These are phyloP conservation scores for Zygaena filipendulae DNA, from an alignment of 2,888 invertebrate species.

Conservation along the genomic window DNA sequence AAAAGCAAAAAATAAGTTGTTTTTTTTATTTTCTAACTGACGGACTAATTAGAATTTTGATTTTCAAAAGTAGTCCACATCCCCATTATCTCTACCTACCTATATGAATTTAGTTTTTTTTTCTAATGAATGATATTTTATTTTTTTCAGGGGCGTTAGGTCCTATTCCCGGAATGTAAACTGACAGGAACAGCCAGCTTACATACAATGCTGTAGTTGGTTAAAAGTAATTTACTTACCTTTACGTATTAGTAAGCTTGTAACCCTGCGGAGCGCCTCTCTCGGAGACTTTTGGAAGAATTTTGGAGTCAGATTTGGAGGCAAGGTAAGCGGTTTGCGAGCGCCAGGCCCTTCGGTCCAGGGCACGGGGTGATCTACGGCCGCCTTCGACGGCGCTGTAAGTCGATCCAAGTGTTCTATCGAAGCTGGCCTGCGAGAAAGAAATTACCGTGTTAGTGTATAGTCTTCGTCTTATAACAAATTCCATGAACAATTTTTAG, in stretches of 20 bases:
- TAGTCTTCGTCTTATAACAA: too few relatives aligned
- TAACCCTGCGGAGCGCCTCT: conserved; percentile 87
- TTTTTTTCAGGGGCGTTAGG: too few relatives aligned
- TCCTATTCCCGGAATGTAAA: too few relatives aligned
- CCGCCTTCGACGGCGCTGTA: conserved; percentile 55
- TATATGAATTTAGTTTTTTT: too few relatives aligned
- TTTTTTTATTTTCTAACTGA: too few relatives aligned
- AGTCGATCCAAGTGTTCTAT: conserved; percentile 87
- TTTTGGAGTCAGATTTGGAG: conserved; percentile 89
- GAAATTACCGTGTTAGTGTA: background rate
- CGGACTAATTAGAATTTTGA: too few relatives aligned
- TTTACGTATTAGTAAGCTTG: conserved; percentile 88
- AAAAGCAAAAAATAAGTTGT: too few relatives aligned
- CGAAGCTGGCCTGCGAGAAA: conserved; percentile 75
- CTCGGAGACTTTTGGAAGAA: conserved; percentile 90
- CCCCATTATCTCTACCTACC: too few relatives aligned
- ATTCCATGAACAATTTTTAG: background rate
- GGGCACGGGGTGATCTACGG: conserved; percentile 61
- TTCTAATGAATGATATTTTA: too few relatives aligned
- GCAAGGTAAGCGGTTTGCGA: conserved; percentile 86
- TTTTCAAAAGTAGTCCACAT: too few relatives aligned
- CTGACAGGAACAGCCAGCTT: too few relatives aligned
- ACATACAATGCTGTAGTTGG: too few relatives aligned
- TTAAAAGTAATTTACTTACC: conserved; percentile 60
- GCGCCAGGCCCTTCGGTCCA: conserved; percentile 64